These are phyloP conservation scores for Drosophila sproati DNA, from an alignment of 1,140 invertebrate species.

Conservation along the genomic window DNA sequence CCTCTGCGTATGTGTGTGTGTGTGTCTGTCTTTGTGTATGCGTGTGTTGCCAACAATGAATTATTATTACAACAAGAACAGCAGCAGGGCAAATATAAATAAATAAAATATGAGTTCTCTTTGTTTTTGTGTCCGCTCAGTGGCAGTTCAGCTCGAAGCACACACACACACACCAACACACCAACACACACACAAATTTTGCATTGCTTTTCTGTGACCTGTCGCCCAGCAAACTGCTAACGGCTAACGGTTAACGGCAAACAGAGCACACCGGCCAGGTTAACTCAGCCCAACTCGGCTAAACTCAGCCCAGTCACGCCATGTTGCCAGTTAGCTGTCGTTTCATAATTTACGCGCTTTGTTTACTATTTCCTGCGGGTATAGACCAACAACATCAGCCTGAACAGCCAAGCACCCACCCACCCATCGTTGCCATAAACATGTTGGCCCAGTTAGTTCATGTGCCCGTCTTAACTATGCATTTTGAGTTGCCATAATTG, in stretches of 20 bases:
- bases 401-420: not conserved
- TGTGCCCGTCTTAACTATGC: slow-evolving; percentile 45
- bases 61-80: slow-evolving; percentile 74
- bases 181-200: slow-evolving; percentile 38
- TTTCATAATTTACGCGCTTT: slow-evolving; percentile 81
- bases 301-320: slow-evolving; percentile 71
- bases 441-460: slow-evolving; percentile 61
- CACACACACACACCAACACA: slow-evolving; percentile 32
- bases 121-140: slow-evolving; percentile 29
- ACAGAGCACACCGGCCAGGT: slow-evolving; percentile 28
- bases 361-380: slow-evolving; percentile 76
- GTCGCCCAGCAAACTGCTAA: slow-evolving; percentile 16
- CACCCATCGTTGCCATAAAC: slow-evolving; percentile 5
- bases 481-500: slow-evolving; percentile 65
- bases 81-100: slow-evolving; percentile 63
- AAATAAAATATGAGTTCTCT: slow-evolving; percentile 77
- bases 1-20: slow-evolving; percentile 14
- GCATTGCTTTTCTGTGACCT: slow-evolving; percentile 58
- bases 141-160: slow-evolving; percentile 28
- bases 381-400: slow-evolving; percentile 11
- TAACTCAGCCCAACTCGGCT: slow-evolving; percentile 51
- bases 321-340: slow-evolving; percentile 74
- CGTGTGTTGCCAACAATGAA: slow-evolving; percentile 67
- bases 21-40: slow-evolving; percentile 23
- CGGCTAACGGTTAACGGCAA: slow-evolving; percentile 32